Percentiles rank a stretch among this genome's conserved stretches.
phyloP scores from a whole-genome alignment of 2,113 vertebrate genomes.

The Herpailurus yagouaroundi region DNA sequence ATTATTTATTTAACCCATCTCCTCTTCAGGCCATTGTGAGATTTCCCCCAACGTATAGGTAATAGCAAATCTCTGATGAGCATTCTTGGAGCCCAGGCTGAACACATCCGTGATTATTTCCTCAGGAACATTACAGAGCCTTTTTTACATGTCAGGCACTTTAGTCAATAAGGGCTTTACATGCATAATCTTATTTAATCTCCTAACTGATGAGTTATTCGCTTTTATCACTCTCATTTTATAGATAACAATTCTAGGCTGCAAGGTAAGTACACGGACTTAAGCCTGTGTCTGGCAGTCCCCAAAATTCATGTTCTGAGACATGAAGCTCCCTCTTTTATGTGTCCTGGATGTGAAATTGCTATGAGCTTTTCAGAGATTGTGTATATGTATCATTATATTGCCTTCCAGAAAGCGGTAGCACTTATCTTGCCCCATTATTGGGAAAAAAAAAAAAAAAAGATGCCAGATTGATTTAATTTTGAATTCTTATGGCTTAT shows the following conservation, averaged over 20 bases:
- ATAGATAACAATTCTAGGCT: background rate
- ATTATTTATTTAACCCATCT: constrained; percentile 34
- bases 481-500: background rate
- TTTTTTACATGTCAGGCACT: background rate
- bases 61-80: background rate
- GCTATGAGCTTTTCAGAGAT: background rate
- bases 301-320: background rate
- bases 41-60: background rate
- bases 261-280: background rate
- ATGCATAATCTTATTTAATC: background rate
- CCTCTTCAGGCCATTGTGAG: background rate
- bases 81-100: background rate
- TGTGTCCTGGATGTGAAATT: background rate
- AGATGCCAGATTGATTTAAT: background rate
- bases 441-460: background rate
- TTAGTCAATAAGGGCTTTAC: background rate
- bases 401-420: background rate
- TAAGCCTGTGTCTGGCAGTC: background rate
- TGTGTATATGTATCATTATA: background rate
- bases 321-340: background rate
- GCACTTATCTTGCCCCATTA: background rate
- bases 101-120: background rate
- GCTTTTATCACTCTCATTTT: background rate
- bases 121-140: background rate
- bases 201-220: background rate